Evolutionary conservation across 23 tunicate species (phyloP).

Genomic region (Trididemnum nubilum): DNA sequence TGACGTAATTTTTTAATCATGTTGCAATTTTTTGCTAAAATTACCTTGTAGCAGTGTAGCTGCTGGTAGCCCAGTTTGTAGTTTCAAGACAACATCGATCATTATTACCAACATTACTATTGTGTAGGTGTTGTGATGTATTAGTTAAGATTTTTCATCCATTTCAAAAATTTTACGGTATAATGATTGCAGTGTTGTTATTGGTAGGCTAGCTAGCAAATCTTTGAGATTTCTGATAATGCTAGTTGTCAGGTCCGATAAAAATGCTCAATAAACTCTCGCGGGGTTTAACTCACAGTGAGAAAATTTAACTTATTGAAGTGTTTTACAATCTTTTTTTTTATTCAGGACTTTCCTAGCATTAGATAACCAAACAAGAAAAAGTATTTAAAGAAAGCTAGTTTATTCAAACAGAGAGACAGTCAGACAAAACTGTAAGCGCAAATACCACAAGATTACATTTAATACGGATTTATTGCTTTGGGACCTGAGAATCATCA

Average conservation of each 20-base stretch:
- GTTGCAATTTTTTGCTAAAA: too few relatives aligned
- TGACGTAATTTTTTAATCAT: too few relatives aligned
- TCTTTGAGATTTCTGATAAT: conserved; percentile 23
- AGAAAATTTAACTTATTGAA: conserved; percentile 19
- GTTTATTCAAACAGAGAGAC: conserved; percentile 49
- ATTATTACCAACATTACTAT: neutral
- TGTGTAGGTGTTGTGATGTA: conserved; percentile 20
- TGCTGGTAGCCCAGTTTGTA: too few relatives aligned
- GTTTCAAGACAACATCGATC: too few relatives aligned
- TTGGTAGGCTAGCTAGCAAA: too few relatives aligned
- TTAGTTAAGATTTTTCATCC: too few relatives aligned
- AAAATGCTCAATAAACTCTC: conserved; percentile 13
- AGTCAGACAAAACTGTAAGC: conserved; percentile 37
- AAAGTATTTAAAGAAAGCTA: too few relatives aligned
- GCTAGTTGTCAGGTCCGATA: conserved; percentile 13
- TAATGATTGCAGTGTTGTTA: conserved; percentile 2
- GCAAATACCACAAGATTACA: conserved; percentile 55
- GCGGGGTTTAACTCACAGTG: conserved; percentile 13
- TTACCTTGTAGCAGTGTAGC: too few relatives aligned
- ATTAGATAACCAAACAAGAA: conserved; percentile 31
- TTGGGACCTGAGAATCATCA: conserved; percentile 54
- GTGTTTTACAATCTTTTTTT: conserved; percentile 18
- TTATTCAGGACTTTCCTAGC: conserved; percentile 1
- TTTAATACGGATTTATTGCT: conserved; percentile 55
- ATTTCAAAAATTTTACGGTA: conserved; percentile 10